Evolutionary conservation across 92 coral and sea anemone genomes (phyloP), one percentile per base, ranked within the genome.

Genomic region (Parazoanthus darwini): DNA sequence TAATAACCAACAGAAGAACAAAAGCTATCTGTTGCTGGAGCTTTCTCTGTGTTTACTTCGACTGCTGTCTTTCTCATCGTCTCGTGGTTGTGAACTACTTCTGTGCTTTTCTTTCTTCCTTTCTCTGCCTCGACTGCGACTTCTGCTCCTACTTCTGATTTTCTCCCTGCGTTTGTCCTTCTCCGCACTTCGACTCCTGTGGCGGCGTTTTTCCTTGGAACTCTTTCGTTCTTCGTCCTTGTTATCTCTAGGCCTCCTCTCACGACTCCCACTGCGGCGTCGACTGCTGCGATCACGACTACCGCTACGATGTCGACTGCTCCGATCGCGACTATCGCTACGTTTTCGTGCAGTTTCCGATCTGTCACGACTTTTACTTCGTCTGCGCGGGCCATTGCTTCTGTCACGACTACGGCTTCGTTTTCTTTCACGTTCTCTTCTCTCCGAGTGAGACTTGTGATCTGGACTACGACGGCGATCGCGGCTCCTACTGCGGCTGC

Each of bases 91-190:
- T 33, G 79, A 84, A 25, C 50, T 25, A 68, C 86, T 82, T 26
- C 63, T 16, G 77, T 26, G 82, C 54, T 77, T 74, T 35, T 86
- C 81, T 29, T 38, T 78, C 51, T 26, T 81, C 39, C 79, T 85
- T 9, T 90, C 93, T 87, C 82, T 86, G 89, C 92, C 98, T 39
- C 89, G 73, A 81, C 98, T 95, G 50, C 92, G 93, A 81, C 90
- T 92, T 88, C 39, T 89, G 89, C 68, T 90, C 88, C 68, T 91
- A 88, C 77, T 95, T 89, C 48, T 77, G 90, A 83, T 89, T 86
- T 77, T 90, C 58, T 77, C 94, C 88, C 23, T 89, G 86, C 88
- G 88, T 76, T 88, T 82, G 58, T 77, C 92, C 78, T 67, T 89
- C 90, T 23, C 90, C 90, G 6, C 83, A 68, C 76, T 89, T 33